These are phyloP conservation scores for Sesia apiformis DNA, from an alignment of 2,888 invertebrate genomes.

Conservation along the genomic window DNA sequence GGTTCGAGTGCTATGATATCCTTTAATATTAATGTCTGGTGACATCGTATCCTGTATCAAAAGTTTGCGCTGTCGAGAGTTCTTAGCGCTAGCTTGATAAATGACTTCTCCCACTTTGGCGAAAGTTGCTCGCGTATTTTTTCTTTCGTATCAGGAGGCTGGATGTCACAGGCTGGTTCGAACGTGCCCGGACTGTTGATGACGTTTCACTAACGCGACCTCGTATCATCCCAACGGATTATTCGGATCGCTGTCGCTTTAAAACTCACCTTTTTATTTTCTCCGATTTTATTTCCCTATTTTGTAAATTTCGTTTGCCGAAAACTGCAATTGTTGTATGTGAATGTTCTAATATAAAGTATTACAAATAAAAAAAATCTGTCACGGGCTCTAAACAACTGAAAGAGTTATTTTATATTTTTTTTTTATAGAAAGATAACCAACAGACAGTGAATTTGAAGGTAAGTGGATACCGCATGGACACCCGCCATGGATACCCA, in stretches of 20 bases:
- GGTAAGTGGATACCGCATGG: too few species aligned
- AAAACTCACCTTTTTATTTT: slow-evolving; percentile 23
- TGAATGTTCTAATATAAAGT: background rate
- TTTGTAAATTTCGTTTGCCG: background rate
- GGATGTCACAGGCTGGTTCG: slow-evolving; percentile 38
- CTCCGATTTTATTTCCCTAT: slow-evolving; percentile 1
- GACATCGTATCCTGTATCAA: slow-evolving; percentile 67
- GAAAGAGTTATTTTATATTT: too few species aligned
- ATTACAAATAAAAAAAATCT: too few species aligned
- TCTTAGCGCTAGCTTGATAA: slow-evolving; percentile 69
- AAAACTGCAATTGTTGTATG: background rate
- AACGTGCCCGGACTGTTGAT: slow-evolving; percentile 48
- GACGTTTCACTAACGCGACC: slow-evolving; percentile 35
- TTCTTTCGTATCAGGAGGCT: slow-evolving; percentile 35
- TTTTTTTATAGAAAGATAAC: too few species aligned
- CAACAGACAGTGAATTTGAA: too few species aligned
- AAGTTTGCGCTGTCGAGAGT: slow-evolving; percentile 67
- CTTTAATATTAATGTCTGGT: slow-evolving; percentile 69
- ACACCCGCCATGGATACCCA: too few species aligned
- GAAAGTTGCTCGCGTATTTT: slow-evolving; percentile 53
- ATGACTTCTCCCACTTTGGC: slow-evolving; percentile 66
- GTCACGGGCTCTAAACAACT: too few species aligned
- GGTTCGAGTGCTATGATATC: slow-evolving; percentile 57
- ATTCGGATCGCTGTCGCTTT: slow-evolving; percentile 34
- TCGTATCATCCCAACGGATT: slow-evolving; percentile 36